A percentile compares a stretch with the other conserved stretches of the same genome.
phyloP scores from a whole-genome alignment of 2,797 vertebrate genomes.

The Acropternis orthonyx region DNA sequence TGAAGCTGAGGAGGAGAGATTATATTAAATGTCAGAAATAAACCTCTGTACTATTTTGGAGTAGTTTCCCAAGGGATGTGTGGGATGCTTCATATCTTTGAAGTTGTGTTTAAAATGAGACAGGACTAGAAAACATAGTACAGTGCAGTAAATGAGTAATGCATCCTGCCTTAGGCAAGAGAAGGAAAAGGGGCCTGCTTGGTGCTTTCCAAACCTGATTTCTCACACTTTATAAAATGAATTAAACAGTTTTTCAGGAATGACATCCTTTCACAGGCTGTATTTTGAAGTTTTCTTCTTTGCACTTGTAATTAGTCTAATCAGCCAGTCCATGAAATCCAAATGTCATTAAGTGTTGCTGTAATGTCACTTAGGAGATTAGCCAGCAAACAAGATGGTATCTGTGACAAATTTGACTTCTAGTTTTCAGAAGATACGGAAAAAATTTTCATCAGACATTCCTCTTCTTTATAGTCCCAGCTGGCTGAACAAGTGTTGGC shows the following conservation, averaged over 20 bases:
- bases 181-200: neutral
- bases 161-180: neutral
- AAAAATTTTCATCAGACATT: neutral
- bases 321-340: neutral
- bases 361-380: neutral
- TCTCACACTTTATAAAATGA: neutral
- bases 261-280: neutral
- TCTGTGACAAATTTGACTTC: neutral
- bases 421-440: neutral
- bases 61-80: constrained; percentile 5
- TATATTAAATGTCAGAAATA: constrained; percentile 31
- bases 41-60: constrained; percentile 28
- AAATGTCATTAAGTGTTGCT: neutral
- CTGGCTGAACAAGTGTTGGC: neutral
- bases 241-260: neutral
- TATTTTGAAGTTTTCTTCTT: neutral
- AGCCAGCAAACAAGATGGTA: neutral
- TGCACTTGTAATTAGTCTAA: neutral
- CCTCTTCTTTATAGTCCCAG: neutral
- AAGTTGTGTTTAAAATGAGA: constrained; percentile 20
- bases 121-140: neutral
- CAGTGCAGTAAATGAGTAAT: neutral
- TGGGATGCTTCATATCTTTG: constrained; percentile 16
- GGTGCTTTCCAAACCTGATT: neutral
- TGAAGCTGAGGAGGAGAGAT: constrained; percentile 2